Percentiles rank a stretch among this genome's conserved stretches.
These are phyloP conservation scores for Calonectris borealis DNA, from an alignment of 2,113 vertebrate species.

Conservation along the genomic window DNA sequence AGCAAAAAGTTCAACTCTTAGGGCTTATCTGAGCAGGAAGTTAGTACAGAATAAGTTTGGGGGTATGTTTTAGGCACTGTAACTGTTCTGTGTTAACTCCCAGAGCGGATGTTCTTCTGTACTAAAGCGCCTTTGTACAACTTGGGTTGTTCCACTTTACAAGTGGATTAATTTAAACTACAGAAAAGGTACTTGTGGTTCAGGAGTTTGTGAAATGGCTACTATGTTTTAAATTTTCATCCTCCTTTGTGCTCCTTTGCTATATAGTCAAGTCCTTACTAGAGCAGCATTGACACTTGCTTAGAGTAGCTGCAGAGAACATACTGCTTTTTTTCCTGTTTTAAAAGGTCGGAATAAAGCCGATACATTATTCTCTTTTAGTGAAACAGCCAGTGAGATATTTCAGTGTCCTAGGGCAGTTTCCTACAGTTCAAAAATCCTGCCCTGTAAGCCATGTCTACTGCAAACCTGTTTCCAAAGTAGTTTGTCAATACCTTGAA, in stretches of 20 bases:
- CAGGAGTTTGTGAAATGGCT: neutral
- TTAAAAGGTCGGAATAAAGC: neutral
- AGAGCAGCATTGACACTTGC: neutral
- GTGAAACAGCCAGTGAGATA: neutral
- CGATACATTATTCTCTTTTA: neutral
- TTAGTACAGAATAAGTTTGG: neutral
- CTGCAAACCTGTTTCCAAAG: neutral
- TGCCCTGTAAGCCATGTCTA: neutral
- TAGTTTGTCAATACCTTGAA: neutral
- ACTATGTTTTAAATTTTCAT: neutral
- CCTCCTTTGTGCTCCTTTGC: neutral
- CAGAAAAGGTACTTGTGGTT: neutral
- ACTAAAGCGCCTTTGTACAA: neutral
- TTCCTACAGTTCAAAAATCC: neutral
- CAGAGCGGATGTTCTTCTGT: neutral
- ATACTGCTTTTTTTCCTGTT: neutral
- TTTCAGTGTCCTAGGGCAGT: neutral
- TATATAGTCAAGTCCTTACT: neutral
- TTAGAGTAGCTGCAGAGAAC: neutral
- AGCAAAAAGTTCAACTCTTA: slow-evolving; percentile 4
- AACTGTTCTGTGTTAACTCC: neutral
- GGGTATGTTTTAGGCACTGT: neutral
- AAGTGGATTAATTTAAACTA: neutral
- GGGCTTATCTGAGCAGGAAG: slow-evolving; percentile 41
- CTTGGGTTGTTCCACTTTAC: neutral